Conservation (phyloP, 2,113 vertebrate species). For the Esox niger region DNA sequence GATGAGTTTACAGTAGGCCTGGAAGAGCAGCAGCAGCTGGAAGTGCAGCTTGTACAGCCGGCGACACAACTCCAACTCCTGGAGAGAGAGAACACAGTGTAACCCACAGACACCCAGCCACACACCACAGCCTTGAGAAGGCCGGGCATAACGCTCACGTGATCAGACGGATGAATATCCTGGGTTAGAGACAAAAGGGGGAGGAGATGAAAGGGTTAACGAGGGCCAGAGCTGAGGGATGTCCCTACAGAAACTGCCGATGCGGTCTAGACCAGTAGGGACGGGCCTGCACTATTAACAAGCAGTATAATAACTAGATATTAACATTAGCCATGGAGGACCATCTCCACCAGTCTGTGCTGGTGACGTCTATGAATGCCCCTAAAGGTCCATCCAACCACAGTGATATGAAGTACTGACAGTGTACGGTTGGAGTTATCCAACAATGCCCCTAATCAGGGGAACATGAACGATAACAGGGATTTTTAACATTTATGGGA, state of each 20-base stretch:
- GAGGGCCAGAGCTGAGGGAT: neutral
- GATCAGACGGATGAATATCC: slow-evolving; percentile 50
- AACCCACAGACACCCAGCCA: slow-evolving; percentile 2
- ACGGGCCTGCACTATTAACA: slow-evolving; percentile 24
- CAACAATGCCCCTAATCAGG: slow-evolving; percentile 21
- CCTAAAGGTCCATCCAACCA: neutral
- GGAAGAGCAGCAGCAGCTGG: slow-evolving; percentile 95
- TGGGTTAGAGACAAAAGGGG: slow-evolving; percentile 56
- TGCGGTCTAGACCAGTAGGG: slow-evolving; percentile 24
- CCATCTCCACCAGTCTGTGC: slow-evolving; percentile 27
- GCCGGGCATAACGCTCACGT: slow-evolving; percentile 25
- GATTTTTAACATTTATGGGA: slow-evolving; percentile 21
- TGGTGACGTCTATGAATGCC: too few relatives aligned
- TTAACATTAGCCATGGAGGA: slow-evolving; percentile 30
- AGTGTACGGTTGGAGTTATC: neutral
- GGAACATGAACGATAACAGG: slow-evolving; percentile 10
- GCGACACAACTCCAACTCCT: slow-evolving; percentile 97
- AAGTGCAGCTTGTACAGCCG: slow-evolving; percentile 97
- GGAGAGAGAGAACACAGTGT: slow-evolving; percentile 32
- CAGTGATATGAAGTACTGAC: neutral
- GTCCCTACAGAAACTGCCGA: neutral
- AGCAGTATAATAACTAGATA: too few relatives aligned
- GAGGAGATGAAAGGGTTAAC: slow-evolving; percentile 55
- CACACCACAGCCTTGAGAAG: neutral
- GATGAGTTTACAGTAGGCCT: slow-evolving; percentile 97